Evolutionary conservation across 1,140 invertebrate genomes (phyloP), one percentile per base, ranked within the genome.

Genomic region (Sitodiplosis mosellana): DNA sequence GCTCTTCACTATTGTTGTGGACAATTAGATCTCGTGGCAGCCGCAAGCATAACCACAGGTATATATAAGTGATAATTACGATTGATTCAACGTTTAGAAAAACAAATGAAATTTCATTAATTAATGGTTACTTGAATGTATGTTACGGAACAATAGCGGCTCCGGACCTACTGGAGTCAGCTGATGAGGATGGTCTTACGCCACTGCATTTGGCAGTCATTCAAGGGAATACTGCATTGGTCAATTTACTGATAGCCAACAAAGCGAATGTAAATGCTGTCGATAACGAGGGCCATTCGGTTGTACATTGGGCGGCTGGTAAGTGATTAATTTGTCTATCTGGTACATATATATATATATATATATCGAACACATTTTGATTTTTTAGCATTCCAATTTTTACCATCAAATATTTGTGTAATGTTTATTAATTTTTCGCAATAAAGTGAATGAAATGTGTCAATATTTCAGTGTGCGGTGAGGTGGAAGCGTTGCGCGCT

Each of bases 281-380:
- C 46, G 94, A 98, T 65, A 80, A 87, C 58, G 93, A 98, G 62
- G 80, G 83, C 45, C 94, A 99, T 61, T 92, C 91, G 2, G 82
- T 88, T n/a, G 80, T 95, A 14, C 94, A 99, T 66, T 99, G 94
- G 94, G 93, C 94, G 3, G 92, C 89, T 53, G 91, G 92, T 92
- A 65, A 72, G 61, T 27, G 27, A 27, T 27, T 27, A n/a, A n/a
- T 27, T 27, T 27, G 3, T 27, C 10, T 27, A 27, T 52, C 37
- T 34, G 10, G 15, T 47, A 12, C 33, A 48, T 40, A n/a, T 12
- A 46, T 50, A 14, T 44, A 49, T 27, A 14, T 19, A 4, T 11
- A 8, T n/a, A n/a, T n/a, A n/a, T n/a, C n/a, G n/a, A n/a, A n/a
- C n/a, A 12, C n/a, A 19, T 10, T 44, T 33, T 12, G 1, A 19